phyloP scores from a whole-genome alignment of 2,888 invertebrate genomes.

The Eutolmus rufibarbis region DNA sequence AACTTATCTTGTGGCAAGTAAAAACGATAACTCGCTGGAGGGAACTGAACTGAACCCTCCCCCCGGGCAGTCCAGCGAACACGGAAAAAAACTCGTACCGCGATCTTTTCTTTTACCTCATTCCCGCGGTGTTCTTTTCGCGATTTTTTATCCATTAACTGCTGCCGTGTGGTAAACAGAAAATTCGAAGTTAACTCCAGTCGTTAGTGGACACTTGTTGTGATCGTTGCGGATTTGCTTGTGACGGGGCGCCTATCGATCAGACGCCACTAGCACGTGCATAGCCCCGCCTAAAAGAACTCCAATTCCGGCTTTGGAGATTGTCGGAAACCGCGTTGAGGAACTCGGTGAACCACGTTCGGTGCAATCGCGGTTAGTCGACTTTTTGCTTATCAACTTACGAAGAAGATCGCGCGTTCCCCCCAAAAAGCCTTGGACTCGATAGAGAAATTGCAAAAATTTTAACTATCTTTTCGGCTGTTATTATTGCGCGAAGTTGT shows the following conservation, averaged over 20 bases:
- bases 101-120: neutral
- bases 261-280: neutral
- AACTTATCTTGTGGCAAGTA: neutral
- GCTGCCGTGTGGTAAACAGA: slow-evolving; percentile 1
- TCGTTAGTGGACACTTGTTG: slow-evolving; percentile 26
- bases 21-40: neutral
- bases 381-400: neutral
- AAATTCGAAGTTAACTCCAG: slow-evolving; percentile 20
- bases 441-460: neutral
- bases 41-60: neutral
- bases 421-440: neutral
- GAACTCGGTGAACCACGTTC: neutral
- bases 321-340: neutral
- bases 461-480: neutral
- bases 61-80: neutral
- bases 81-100: neutral
- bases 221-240: neutral
- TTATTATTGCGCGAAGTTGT: neutral
- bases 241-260: neutral
- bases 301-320: neutral
- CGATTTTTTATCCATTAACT: neutral
- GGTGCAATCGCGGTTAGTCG: neutral
- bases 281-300: neutral
- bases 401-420: neutral
- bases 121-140: neutral